Percentiles rank a stretch among this genome's conserved stretches.
Conservation (phyloP, 2,797 vertebrate genomes). For the Sorex maritimensis region DNA sequence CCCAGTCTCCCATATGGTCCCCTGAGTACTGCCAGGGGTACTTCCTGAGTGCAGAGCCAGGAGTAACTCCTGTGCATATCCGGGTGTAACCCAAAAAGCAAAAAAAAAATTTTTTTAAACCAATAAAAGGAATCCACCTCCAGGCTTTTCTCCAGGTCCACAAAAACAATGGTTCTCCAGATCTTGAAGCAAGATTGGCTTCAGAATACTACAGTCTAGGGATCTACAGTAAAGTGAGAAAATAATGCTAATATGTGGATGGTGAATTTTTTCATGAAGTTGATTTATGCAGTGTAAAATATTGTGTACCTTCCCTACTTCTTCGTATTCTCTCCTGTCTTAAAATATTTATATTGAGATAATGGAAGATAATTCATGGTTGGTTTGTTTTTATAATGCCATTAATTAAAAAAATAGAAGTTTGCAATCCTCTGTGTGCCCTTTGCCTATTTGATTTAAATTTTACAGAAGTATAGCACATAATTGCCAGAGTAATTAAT, state of each 20-base stretch:
- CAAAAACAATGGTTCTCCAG: neutral
- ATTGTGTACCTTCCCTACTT: neutral
- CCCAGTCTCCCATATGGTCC: too few relatives aligned
- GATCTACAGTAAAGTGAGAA: neutral
- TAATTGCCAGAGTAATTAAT: neutral
- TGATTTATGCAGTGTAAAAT: neutral
- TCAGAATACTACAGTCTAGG: neutral
- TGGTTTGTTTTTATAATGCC: conserved; percentile 51
- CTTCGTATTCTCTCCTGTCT: neutral
- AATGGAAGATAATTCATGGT: neutral
- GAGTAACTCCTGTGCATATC: too few relatives aligned
- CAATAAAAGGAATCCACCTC: neutral
- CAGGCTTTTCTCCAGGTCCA: neutral
- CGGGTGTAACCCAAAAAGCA: too few relatives aligned
- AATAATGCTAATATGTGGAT: neutral
- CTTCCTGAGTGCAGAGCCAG: too few relatives aligned
- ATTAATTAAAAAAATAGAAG: conserved; percentile 31
- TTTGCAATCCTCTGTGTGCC: too few relatives aligned
- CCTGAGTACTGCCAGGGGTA: too few relatives aligned
- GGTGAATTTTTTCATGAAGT: neutral
- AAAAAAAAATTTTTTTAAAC: neutral
- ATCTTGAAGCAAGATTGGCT: neutral
- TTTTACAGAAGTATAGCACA: neutral
- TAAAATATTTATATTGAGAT: neutral
- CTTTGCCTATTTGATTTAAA: neutral